Base-by-base conservation (phyloP, 1,140 invertebrate genomes). In the Dendroctonus valens region DNA sequence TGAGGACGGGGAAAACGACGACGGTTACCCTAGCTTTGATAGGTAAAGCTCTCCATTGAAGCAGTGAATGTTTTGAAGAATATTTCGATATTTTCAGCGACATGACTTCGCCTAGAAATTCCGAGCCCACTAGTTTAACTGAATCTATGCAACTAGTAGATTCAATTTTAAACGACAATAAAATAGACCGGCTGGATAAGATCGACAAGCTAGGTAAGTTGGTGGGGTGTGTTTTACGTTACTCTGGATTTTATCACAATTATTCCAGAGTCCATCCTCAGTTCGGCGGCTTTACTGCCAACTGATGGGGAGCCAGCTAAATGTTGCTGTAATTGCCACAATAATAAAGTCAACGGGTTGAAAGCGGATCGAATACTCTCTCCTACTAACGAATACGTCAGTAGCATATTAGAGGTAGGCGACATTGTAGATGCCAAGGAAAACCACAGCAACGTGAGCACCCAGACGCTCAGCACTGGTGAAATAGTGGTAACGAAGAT, bases 401-500 rank as follows among this genome's bases (percentile, higher is more conserved):
- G 54, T 26, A 69, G 62, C 26, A 41, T 50, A 2, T 53, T 67
- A 37, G 59, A 55, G 11, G 66, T 69, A 14, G 60, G 61, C 26
- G 70, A 71, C 14, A 26, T 54, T 11, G 53, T 41, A 6, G 9
- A 53, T 2, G 60, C 59, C 11, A 75, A 74, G 40, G 68, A 70
- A 12, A 72, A 74, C 52, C 69, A 73, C 53, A 40, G 37, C 50
- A 81, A 86, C 68, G 79, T 85, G 37, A 85, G 83, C 37, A 89
- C 88, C 60, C 93, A 96, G 78, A 96, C 93, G 2, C 79, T 94
- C 11, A 94, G 92, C 73, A 96, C 93, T n/a, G 93, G 93, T 55
- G 93, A 95, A 78, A 92, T 96, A 76, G 92, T 94, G 37, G 93
- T 95, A 69, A 95, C 92, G 51, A 92, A 91, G 80, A 91, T 95